Conservation (phyloP, 2,888 invertebrate species). For the Agrotis puta region DNA sequence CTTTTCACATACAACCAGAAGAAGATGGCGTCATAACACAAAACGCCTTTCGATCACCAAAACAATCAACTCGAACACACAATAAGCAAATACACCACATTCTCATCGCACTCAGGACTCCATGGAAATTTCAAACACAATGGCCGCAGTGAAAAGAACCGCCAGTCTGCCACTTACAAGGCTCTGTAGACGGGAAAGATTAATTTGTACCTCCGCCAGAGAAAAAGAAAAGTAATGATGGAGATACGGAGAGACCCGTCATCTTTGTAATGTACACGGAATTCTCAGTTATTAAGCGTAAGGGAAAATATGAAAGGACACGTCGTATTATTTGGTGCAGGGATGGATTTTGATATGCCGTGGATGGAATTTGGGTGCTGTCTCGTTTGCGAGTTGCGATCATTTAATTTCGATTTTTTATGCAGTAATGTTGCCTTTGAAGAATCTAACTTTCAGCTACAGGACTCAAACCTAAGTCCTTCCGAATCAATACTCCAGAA, state of each 20-base stretch:
- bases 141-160: constrained; percentile 67
- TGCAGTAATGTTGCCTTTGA: no score
- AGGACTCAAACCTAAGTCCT: no score
- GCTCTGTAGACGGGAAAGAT: constrained; percentile 80
- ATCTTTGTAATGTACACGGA: constrained; percentile 76
- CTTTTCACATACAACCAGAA: background rate
- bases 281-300: constrained; percentile 73
- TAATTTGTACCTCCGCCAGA: constrained; percentile 79
- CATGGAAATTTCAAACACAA: constrained; percentile 65
- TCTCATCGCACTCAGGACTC: constrained; percentile 31
- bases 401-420: background rate
- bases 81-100: constrained; percentile 49
- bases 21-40: background rate
- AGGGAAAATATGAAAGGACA: constrained; percentile 62
- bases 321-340: constrained; percentile 58
- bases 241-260: constrained; percentile 69
- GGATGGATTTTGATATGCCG: constrained; percentile 44
- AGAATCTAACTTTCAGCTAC: no score
- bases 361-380: background rate
- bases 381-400: background rate
- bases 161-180: constrained; percentile 79
- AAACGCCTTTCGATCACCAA: constrained; percentile 17
- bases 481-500: no score
- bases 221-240: constrained; percentile 74
- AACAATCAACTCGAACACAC: constrained; percentile 32